A percentile compares a stretch with the other conserved stretches of the same genome.
These are phyloP conservation scores for Pseudobourletiella spinata DNA, from an alignment of 1,140 invertebrate species.

Conservation along the genomic window DNA sequence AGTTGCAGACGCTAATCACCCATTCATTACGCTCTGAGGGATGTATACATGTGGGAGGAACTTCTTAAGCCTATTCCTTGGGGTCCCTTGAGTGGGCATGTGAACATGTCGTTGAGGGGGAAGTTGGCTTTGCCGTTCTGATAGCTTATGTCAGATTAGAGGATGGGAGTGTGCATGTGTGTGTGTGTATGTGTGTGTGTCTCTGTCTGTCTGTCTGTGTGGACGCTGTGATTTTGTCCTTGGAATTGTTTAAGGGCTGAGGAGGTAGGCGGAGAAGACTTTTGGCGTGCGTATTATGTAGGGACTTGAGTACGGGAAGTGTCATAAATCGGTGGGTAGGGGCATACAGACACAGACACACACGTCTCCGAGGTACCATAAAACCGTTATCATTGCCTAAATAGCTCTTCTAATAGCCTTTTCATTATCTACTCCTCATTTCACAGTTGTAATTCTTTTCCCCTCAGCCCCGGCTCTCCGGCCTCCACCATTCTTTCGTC, in stretches of 20 bases:
- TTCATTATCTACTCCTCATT: conserved; percentile 35
- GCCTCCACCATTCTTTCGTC: neutral
- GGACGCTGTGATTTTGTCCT: too few species aligned
- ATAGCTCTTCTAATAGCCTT: conserved; percentile 34
- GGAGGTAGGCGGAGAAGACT: conserved; percentile 7
- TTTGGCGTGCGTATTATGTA: neutral
- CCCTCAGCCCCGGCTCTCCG: conserved; percentile 4
- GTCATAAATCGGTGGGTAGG: conserved; percentile 30
- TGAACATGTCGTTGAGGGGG: too few species aligned
- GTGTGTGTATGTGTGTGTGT: neutral
- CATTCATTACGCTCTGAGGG: too few species aligned
- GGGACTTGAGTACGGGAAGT: conserved; percentile 2
- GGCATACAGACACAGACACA: too few species aligned
- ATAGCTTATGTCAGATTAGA: too few species aligned
- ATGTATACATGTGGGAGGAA: neutral
- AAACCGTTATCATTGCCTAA: conserved; percentile 36
- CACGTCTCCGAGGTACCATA: conserved; percentile 31
- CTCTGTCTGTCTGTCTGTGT: neutral
- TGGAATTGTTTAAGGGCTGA: too few species aligned
- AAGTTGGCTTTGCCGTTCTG: too few species aligned
- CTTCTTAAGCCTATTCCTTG: too few species aligned
- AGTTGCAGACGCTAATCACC: too few species aligned
- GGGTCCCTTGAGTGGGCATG: too few species aligned
- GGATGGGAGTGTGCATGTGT: neutral
- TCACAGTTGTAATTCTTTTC: conserved; percentile 33